Conservation (phyloP, 2,113 vertebrate genomes). For the Carassius carassius region DNA sequence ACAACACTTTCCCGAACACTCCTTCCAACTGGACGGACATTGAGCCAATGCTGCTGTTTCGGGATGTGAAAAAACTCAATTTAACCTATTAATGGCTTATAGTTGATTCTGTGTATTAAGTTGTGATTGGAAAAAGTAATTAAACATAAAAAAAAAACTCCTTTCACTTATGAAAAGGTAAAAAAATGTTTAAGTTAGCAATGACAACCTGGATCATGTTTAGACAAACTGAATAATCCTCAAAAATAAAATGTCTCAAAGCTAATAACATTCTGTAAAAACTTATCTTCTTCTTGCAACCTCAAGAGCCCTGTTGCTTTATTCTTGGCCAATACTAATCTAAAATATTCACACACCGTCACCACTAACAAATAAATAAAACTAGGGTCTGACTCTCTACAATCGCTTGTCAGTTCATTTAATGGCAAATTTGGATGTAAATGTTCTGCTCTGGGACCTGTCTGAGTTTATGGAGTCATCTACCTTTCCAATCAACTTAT, state of each 20-base stretch:
- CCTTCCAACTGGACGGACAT: too few relatives aligned
- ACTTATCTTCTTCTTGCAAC: too few relatives aligned
- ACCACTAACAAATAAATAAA: not conserved
- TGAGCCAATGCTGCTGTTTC: too few relatives aligned
- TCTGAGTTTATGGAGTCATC: not conserved
- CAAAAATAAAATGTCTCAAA: too few relatives aligned
- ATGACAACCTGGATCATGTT: too few relatives aligned
- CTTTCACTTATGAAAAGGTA: not conserved
- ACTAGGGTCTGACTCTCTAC: not conserved
- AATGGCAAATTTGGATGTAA: not conserved
- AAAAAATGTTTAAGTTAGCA: not conserved
- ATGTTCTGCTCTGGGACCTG: not conserved
- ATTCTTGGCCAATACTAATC: not conserved
- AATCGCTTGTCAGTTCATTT: not conserved
- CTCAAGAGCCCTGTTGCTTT: too few relatives aligned
- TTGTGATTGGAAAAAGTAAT: not conserved
- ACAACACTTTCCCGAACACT: too few relatives aligned
- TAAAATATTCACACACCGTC: not conserved
- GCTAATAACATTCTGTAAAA: too few relatives aligned
- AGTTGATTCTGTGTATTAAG: not conserved
- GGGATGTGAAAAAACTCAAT: too few relatives aligned
- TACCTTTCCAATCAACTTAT: constrained; percentile 22
- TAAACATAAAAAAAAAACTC: too few relatives aligned
- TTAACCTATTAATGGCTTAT: too few relatives aligned
- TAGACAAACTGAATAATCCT: too few relatives aligned